Evolutionary conservation across 2,113 vertebrate species (phyloP).

Genomic region (Eretmochelys imbricata): DNA sequence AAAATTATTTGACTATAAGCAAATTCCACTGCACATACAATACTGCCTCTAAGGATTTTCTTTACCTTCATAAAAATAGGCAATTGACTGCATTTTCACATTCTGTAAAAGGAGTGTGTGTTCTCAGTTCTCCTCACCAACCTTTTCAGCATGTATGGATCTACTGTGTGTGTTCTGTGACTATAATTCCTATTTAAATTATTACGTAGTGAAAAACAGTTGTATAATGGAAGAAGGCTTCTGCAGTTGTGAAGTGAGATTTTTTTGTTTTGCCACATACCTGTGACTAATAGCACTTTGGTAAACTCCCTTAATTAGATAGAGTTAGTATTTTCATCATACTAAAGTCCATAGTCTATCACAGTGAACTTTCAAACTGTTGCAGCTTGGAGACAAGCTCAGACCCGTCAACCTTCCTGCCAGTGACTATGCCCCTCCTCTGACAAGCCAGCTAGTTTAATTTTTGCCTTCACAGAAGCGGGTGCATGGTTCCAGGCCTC

Average conservation of each 20-base stretch:
- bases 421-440: too few species aligned
- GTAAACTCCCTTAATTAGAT: not conserved
- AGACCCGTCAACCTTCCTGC: too few species aligned
- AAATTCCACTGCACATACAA: not conserved
- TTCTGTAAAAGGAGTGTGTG: not conserved
- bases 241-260: too few species aligned
- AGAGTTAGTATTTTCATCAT: not conserved
- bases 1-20: not conserved
- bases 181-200: not conserved
- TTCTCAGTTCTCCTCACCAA: not conserved
- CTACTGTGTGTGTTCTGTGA: not conserved
- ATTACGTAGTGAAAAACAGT: not conserved
- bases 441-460: too few species aligned
- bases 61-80: not conserved
- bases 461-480: too few species aligned
- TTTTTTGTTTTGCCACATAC: not conserved
- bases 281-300: not conserved
- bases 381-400: too few species aligned
- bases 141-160: not conserved
- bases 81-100: not conserved
- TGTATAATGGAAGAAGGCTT: not conserved
- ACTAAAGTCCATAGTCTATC: not conserved
- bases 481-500: too few species aligned
- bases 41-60: not conserved
- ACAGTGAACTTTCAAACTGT: not conserved